Evolutionary conservation across 2,797 vertebrate species (phyloP), one percentile per base, ranked within the genome.

Genomic region (Xenops minutus): DNA sequence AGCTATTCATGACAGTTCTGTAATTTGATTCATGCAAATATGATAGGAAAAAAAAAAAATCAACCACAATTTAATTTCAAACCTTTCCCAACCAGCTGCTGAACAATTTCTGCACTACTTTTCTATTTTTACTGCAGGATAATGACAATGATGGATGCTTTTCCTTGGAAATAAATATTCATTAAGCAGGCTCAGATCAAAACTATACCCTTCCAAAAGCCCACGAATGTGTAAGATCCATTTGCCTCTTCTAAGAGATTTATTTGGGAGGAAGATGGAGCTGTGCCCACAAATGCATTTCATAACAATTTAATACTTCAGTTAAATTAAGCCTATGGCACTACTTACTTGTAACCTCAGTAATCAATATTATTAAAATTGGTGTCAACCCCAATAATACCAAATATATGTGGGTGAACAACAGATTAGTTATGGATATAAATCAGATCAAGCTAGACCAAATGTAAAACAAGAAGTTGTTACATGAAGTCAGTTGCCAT

Each of bases 61-160:
- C 95, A 97, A 96, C 77, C 39, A 96, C 95, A 97, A 97, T 97
- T 97, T 97, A 96, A 98, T 98, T 98, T 97, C 84, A 96, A 97
- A 95, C 59, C 55, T 97, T 97, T 90, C 68, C 54, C 88, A 96
- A 97, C 55, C 77, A 97, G 93, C 89, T 96, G 83, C 92, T 96
- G 78, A 97, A 96, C 91, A 96, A 95, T 96, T 93, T 98, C 97
- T 97, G 84, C 55, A 78, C 92, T 93, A 85, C 93, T 96, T 96
- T 97, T 95, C 93, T 96, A 94, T 96, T 98, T 98, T 97, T 97
- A 97, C 91, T 96, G 78, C 89, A 91, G 71, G 67, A 96, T 97
- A 97, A 97, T 96, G 97, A 97, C 96, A 98, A 97, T 97, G 97
- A 98, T 97, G 87, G 97, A 98, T 97, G 92, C 37, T 96, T 98